Evolutionary conservation across 2,113 vertebrate species (phyloP).

Genomic region (Macrotis lagotis): DNA sequence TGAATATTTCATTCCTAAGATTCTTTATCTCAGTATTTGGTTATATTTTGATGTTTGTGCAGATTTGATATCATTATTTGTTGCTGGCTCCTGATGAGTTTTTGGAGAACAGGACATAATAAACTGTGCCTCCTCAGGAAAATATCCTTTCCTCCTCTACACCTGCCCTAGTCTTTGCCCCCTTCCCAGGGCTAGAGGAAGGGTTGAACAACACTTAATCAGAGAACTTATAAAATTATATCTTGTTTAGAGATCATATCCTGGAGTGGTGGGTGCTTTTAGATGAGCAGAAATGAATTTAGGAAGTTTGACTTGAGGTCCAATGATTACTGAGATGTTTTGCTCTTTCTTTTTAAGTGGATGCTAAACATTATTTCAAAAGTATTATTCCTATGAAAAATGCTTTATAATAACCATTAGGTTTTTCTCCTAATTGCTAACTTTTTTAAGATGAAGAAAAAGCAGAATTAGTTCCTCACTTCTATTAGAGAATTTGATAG

Average conservation of each 20-base stretch:
- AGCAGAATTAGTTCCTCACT: background rate
- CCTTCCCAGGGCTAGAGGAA: background rate
- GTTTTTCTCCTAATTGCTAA: conserved; percentile 10
- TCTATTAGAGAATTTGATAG: background rate
- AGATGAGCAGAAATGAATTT: conserved; percentile 9
- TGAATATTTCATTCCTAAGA: background rate
- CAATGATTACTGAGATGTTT: conserved; percentile 18
- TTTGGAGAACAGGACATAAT: background rate
- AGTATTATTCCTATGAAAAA: background rate
- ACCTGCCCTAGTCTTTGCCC: too few relatives aligned
- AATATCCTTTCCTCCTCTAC: background rate
- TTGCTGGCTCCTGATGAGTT: background rate
- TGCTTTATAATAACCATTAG: background rate
- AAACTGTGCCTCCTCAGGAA: background rate
- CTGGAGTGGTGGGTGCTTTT: background rate
- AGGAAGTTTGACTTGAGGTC: background rate
- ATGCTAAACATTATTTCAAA: background rate
- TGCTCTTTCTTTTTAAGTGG: background rate
- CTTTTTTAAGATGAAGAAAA: background rate
- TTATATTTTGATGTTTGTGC: background rate
- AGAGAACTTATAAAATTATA: background rate
- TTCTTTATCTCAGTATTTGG: background rate
- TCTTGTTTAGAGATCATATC: background rate
- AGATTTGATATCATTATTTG: background rate
- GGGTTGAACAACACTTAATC: background rate